Conservation (phyloP, 2,888 invertebrate species). For the Drepanosiphum platanoidis region DNA sequence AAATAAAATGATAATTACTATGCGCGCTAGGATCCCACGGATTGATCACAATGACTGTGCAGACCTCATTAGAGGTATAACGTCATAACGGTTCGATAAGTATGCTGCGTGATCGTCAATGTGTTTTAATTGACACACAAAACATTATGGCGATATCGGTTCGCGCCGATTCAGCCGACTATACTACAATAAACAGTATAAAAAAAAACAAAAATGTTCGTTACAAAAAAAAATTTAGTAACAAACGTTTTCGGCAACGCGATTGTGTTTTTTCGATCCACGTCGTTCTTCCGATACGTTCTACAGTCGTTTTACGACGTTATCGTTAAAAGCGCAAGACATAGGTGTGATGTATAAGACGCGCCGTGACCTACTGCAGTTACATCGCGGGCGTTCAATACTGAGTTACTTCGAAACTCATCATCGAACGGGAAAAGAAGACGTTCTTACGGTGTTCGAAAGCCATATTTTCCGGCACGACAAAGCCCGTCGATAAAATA, state of each 20-base stretch:
- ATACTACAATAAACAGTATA: neutral
- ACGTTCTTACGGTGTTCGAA: neutral
- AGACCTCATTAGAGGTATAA: conserved; percentile 50
- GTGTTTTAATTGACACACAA: conserved; percentile 47
- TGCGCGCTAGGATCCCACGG: conserved; percentile 56
- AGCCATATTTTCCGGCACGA: neutral
- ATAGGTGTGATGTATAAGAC: neutral
- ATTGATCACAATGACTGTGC: conserved; percentile 56
- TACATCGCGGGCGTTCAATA: neutral
- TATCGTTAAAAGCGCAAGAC: neutral
- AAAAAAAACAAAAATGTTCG: neutral
- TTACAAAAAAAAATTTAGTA: neutral
- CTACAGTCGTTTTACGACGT: neutral
- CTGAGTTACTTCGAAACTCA: neutral
- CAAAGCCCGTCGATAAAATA: neutral
- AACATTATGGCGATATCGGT: neutral
- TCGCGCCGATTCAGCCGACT: neutral
- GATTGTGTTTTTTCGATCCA: neutral
- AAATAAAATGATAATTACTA: conserved; percentile 58
- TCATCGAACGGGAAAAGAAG: neutral
- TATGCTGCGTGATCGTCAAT: neutral
- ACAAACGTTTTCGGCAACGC: neutral
- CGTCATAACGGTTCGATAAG: conserved; percentile 53
- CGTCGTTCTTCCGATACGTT: neutral
- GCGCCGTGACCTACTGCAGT: neutral